Evolutionary conservation across 2,113 vertebrate genomes (phyloP), one percentile per base, ranked within the genome.

Genomic region (Gasterosteus aculeatus): DNA sequence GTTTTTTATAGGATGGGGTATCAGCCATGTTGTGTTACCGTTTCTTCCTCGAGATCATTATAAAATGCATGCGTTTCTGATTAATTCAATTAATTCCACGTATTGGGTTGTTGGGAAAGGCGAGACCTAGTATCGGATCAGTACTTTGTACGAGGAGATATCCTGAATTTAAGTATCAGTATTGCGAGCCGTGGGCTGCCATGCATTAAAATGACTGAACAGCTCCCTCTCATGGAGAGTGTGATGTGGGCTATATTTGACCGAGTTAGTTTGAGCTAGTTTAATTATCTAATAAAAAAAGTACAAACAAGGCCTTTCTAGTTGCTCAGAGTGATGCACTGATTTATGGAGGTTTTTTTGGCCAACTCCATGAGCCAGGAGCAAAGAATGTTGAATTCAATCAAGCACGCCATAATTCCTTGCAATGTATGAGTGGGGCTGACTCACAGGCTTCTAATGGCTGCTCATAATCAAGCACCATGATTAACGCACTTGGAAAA

Each of bases 381-480:
- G 82, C 75, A 73, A 83, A 85, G 29, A 82, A 79, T 74, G 85
- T 72, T 78, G 77, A 92, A 91, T 85, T 90, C 85, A 90, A 92
- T 90, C 87, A 90, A 80, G 84, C 82, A 59, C 77, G 58, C 77
- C 78, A 77, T 89, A 87, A 91, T 89, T 92, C 88, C 84, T 92
- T 72, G 67, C 89, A 79, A 86, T 80, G 86, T 84, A 82, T 74
- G 74, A 91, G 88, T 88, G 87, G 81, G 82, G 78, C 85, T 88
- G 86, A 92, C 78, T 90, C 85, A 89, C 88, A 85, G 85, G 82
- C 84, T 77, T 80, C 83, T 92, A 93, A 92, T 92, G 90, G 88
- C 82, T 87, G 87, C 83, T 90, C 87, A 88, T 91, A 90, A 93
- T 92, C 90, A 91, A 92, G 92, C 88, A 90, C 88, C 85, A 80